A percentile compares a stretch with the other conserved stretches of the same genome.
These are phyloP conservation scores for Tauraco erythrolophus DNA, from an alignment of 2,113 vertebrate genomes.

Conservation along the genomic window DNA sequence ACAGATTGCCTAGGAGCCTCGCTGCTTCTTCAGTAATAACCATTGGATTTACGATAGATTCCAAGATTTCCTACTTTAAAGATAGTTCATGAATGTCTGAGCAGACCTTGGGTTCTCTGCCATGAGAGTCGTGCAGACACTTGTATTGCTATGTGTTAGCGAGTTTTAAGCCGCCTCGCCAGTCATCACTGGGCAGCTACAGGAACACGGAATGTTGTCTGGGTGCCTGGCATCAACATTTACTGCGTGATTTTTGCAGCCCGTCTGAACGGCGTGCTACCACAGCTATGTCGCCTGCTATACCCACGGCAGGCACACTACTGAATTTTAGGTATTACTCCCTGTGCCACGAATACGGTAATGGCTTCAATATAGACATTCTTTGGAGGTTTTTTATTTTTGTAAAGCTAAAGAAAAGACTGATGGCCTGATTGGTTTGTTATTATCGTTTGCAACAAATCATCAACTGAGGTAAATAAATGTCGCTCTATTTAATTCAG, in stretches of 20 bases:
- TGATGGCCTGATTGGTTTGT: neutral
- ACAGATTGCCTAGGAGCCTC: neutral
- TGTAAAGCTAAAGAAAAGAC: neutral
- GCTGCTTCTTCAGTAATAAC: conserved; percentile 8
- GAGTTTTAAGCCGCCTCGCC: neutral
- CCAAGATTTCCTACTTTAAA: neutral
- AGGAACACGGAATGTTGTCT: neutral
- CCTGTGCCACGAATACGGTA: neutral
- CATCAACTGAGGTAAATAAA: neutral
- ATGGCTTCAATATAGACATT: neutral
- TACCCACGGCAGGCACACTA: neutral
- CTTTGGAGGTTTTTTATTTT: neutral
- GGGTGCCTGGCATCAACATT: neutral
- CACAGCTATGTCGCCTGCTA: neutral
- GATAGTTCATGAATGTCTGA: neutral
- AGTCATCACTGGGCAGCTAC: neutral
- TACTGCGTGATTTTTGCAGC: neutral
- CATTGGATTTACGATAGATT: neutral
- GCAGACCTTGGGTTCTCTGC: neutral
- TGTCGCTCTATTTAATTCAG: neutral
- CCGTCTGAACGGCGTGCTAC: rapidly evolving
- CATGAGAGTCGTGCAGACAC: neutral
- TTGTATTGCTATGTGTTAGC: neutral
- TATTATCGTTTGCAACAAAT: neutral
- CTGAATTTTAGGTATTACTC: neutral